These are phyloP conservation scores for Lordiphosa mommai DNA, from an alignment of 1,140 invertebrate species.

Conservation along the genomic window DNA sequence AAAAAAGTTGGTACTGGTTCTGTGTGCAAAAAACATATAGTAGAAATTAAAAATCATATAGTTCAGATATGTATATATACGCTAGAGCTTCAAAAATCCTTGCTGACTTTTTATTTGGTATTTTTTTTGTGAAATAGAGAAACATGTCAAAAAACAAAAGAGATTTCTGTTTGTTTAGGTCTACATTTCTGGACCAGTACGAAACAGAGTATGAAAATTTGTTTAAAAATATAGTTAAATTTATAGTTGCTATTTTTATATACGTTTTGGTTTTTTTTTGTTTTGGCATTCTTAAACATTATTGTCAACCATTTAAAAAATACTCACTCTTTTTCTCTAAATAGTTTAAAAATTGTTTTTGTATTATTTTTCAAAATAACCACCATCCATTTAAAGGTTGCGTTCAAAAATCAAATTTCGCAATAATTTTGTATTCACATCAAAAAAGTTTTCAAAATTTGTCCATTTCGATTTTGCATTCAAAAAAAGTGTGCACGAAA, in stretches of 20 bases:
- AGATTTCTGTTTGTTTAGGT: constrained; percentile 58
- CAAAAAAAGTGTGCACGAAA: constrained; percentile 75
- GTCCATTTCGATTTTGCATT: constrained; percentile 75
- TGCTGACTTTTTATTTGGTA: constrained; percentile 52
- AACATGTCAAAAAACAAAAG: constrained; percentile 66
- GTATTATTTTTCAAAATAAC: constrained; percentile 60
- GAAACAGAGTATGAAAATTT: constrained; percentile 29
- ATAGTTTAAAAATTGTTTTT: constrained; percentile 67
- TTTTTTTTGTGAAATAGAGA: constrained; percentile 59
- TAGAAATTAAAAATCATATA: constrained; percentile 20
- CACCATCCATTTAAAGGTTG: constrained; percentile 77
- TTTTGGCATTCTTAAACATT: constrained; percentile 69
- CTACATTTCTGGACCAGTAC: constrained; percentile 33
- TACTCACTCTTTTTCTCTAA: constrained; percentile 79
- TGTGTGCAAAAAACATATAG: constrained; percentile 64
- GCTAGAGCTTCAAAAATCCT: constrained; percentile 49
- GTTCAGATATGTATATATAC: constrained; percentile 33
- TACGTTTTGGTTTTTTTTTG: neutral
- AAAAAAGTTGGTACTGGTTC: constrained; percentile 51
- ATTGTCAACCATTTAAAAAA: constrained; percentile 70
- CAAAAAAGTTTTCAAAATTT: constrained; percentile 72
- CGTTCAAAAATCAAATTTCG: constrained; percentile 79
- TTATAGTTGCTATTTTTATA: constrained; percentile 44
- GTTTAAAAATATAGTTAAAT: constrained; percentile 26
- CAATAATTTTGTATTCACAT: constrained; percentile 75